Evolutionary conservation across 1,140 invertebrate species (phyloP), one percentile per base, ranked within the genome.

Genomic region (Micrasema minimum): DNA sequence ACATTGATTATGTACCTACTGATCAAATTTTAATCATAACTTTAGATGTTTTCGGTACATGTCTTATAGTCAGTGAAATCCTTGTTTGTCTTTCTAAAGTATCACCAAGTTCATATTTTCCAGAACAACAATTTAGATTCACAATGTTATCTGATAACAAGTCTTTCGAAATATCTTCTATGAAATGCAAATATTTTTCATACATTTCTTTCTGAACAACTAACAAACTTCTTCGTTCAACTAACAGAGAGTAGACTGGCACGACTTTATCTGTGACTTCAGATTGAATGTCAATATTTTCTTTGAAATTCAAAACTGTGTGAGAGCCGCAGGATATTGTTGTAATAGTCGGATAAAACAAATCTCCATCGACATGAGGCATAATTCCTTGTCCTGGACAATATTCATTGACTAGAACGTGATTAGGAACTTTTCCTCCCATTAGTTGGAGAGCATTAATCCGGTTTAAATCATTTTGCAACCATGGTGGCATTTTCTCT

Each of bases 341-440:
- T 10, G 94, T 92, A 48, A 99, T 93, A 20, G 91, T 93, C 12
- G 97, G 96, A 83, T 91, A 92, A 83, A 98, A 99, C 9, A 99
- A 81, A 2, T 94, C 91, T 1, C 97, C 97, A 87, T 99, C 97
- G 45, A 92, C 90, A 86, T 99, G 97, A 2, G 97, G 92, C 89
- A 97, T 92, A 57, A 97, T 97, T 23, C 96, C 97, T 85, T 99
- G 96, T 0, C 93, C 94, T 18, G 95, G 85, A 74, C 90, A 81
- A 87, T 99, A 99, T 83, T 99, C 97, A 85, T 99, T 99, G 0
- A 99, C 91, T 22, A 99, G 82, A 3, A 99, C 92, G 87, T 99
- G 97, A 83, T 99, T 99, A 12, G 96, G 92, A 76, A 90, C 90
- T 74, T 89, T 89, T 2, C 86, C 86, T 38, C 88, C 87, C 86